A percentile compares a stretch with the other conserved stretches of the same genome.
Conservation (phyloP, 92 coral and sea anemone genomes). For the Virgularia gustaviana region DNA sequence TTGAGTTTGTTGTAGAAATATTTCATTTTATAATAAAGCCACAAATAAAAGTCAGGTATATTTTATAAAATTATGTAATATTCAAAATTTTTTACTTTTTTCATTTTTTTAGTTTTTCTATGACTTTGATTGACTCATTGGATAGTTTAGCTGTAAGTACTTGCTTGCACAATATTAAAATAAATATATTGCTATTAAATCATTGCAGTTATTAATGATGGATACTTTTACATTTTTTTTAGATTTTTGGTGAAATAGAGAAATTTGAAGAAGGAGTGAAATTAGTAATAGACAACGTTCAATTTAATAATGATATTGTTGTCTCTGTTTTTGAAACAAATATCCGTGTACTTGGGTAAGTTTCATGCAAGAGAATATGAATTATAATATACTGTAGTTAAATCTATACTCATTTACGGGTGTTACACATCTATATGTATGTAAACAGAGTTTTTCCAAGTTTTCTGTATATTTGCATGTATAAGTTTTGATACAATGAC, state of each 20-base stretch:
- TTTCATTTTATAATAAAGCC: too few relatives aligned
- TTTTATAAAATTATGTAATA: too few relatives aligned
- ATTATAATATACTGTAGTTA: neutral
- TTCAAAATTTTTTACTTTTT: neutral
- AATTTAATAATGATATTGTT: slow-evolving; percentile 86
- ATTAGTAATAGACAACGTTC: slow-evolving; percentile 82
- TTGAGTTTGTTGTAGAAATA: neutral
- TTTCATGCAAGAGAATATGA: too few relatives aligned
- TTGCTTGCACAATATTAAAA: too few relatives aligned
- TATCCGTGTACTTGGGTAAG: slow-evolving; percentile 96
- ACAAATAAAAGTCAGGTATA: too few relatives aligned
- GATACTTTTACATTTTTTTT: neutral
- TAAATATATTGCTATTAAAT: too few relatives aligned
- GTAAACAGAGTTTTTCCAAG: neutral
- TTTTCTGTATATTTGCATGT: neutral
- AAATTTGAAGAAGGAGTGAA: slow-evolving; percentile 90
- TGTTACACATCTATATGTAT: neutral
- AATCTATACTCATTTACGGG: neutral
- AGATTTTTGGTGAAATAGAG: slow-evolving; percentile 86
- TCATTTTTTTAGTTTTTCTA: slow-evolving; percentile 70
- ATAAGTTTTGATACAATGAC: too few relatives aligned
- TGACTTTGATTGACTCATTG: slow-evolving; percentile 88
- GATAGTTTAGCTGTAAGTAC: slow-evolving; percentile 96
- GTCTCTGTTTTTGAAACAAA: slow-evolving; percentile 99
- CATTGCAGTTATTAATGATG: too few relatives aligned